A percentile compares a stretch with the other conserved stretches of the same genome.
Evolutionary conservation across 2,888 invertebrate genomes (phyloP).

Genomic region (Auanema freiburgensis): DNA sequence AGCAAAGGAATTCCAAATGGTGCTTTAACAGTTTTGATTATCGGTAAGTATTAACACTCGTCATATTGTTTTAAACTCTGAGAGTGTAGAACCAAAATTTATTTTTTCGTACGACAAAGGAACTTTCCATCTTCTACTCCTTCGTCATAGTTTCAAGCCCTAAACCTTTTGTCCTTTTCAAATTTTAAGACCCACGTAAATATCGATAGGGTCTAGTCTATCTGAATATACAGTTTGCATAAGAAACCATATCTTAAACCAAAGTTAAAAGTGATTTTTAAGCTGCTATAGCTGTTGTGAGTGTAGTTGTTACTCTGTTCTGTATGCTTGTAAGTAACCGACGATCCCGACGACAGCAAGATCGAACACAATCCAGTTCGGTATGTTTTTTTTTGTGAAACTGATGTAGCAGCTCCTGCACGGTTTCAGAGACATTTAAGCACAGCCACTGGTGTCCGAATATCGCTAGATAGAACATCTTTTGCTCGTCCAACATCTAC

Average conservation of each 20-base stretch:
- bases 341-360: conserved; percentile 27
- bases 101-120: too few species aligned
- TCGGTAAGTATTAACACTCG: conserved; percentile 8
- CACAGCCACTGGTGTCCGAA: too few species aligned
- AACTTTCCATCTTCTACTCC: neutral
- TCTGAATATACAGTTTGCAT: too few species aligned
- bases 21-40: conserved; percentile 32
- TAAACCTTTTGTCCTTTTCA: too few species aligned
- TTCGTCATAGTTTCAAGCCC: too few species aligned
- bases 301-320: conserved; percentile 39
- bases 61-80: neutral
- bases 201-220: too few species aligned
- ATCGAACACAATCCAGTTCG: conserved; percentile 16
- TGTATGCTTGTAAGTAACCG: conserved; percentile 44
- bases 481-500: conserved; percentile 13
- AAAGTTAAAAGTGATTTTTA: neutral
- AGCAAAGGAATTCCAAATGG: conserved; percentile 40
- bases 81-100: too few species aligned
- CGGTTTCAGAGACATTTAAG: too few species aligned
- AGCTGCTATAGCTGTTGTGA: conserved; percentile 42
- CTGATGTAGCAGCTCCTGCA: neutral
- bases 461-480: conserved; percentile 1
- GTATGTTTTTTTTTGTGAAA: neutral
- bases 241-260: too few species aligned
- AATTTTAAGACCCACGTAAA: too few species aligned